phyloP scores from a whole-genome alignment of 2,113 vertebrate genomes.

The Hippocampus zosterae region DNA sequence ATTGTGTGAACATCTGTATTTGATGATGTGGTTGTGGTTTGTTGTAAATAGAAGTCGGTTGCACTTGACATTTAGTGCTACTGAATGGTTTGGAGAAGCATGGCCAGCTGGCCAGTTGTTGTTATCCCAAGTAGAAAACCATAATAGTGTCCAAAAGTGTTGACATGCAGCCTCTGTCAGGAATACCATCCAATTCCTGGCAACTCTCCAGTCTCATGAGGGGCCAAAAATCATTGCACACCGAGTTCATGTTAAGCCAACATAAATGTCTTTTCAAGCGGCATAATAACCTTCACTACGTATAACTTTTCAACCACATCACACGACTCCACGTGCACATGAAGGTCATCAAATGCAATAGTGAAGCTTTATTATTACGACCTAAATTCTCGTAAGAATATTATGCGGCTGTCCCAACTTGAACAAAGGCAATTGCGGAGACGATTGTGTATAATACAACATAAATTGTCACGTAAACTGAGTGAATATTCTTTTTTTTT shows the following conservation, averaged over 20 bases:
- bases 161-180: constrained; percentile 1
- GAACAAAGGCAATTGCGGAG: too few species aligned
- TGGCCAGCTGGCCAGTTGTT: background rate
- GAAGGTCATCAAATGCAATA: constrained; percentile 6
- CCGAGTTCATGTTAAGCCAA: background rate
- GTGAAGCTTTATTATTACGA: constrained; percentile 12
- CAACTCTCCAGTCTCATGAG: background rate
- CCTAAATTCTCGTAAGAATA: constrained; percentile 5
- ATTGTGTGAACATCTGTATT: background rate
- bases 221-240: background rate
- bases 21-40: background rate
- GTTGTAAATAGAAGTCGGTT: background rate
- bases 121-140: background rate
- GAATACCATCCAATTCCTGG: constrained; percentile 1
- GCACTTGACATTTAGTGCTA: background rate
- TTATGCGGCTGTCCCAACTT: too few species aligned
- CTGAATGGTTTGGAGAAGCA: background rate
- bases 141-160: background rate
- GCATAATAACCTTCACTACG: background rate
- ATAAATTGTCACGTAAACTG: too few species aligned
- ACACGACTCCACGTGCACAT: constrained; percentile 6
- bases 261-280: constrained; percentile 1
- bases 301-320: constrained; percentile 4
- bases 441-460: too few species aligned
- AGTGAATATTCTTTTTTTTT: background rate